Evolutionary conservation across 64 coral and sea anemone genomes (phyloP), one percentile per base, ranked within the genome.

Genomic region (Acropora tenuis): DNA sequence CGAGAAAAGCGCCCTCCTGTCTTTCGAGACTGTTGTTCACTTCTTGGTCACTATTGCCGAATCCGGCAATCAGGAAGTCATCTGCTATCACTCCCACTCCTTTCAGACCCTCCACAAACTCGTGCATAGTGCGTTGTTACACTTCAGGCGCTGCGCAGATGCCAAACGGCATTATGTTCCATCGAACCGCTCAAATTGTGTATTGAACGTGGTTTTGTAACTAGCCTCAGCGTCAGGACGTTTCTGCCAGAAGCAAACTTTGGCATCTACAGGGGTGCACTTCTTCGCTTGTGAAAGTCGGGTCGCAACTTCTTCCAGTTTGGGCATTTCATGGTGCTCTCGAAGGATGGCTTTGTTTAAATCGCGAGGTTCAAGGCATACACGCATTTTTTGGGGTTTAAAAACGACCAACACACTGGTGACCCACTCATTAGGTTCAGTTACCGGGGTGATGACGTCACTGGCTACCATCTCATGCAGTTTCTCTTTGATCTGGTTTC

Each of bases 311-410:
- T 89, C 76, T 30, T 89, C 75, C 19, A 79, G 50, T 41, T 1
- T 55, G 5, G 10, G 10, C 52, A 55, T 10, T 55, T 55, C 1
- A 10, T 10, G 10, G 10, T 55, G 74, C 74, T 50, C 16, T 65
- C 6, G 58, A 41, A 9, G 66, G 12, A 0, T 69, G 13, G 66
- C 58, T 20, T 55, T 75, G 57, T 89, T 55, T 2, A 55, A 55
- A 55, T 55, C 74, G 13, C n/a, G 75, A 5, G 73, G 74, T 48
- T 89, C 87, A 10, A 89, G 69, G 11, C 73, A 78, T 73, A 78
- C 65, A 5, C 73, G 50, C 6, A 89, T 5, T 1, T 89, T 88
- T 47, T 88, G 77, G 18, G 86, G 86, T 10, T 88, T 74, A 6
- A 74, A 17, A 41, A 88, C 16, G 30, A 74, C 6, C 65, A 74